A percentile compares a stretch with the other conserved stretches of the same genome.
Conservation (phyloP, 2,113 vertebrate genomes). For the Megaceryle torquata region DNA sequence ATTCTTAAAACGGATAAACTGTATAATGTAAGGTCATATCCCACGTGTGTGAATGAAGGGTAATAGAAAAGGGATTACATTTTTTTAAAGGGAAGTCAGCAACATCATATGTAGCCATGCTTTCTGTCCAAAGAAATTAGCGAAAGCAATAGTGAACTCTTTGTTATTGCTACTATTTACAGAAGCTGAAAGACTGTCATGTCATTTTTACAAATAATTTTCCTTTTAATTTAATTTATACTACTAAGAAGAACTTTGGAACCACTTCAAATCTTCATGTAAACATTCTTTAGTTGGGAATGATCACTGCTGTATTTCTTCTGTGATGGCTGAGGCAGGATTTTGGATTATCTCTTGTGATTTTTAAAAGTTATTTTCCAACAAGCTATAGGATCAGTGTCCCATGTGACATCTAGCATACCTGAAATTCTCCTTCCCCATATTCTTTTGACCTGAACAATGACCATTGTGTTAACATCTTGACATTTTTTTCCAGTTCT, state of each 20-base stretch:
- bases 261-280: neutral
- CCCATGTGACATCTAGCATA: neutral
- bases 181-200: neutral
- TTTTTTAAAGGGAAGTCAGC: neutral
- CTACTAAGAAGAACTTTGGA: neutral
- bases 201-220: neutral
- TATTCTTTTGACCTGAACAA: neutral
- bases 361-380: neutral
- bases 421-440: neutral
- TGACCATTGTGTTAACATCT: neutral
- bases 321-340: neutral
- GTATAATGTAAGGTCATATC: neutral
- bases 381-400: neutral
- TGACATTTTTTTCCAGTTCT: neutral
- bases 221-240: neutral
- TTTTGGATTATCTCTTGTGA: neutral
- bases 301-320: neutral
- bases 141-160: neutral
- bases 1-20: neutral
- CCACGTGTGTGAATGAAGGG: neutral
- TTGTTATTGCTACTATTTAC: neutral
- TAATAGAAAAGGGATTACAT: neutral
- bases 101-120: rapidly evolving
- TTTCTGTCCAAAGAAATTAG: neutral
- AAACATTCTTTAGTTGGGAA: neutral